These are phyloP conservation scores for Anarrhichthys ocellatus DNA, from an alignment of 2,113 vertebrate species.

Conservation along the genomic window DNA sequence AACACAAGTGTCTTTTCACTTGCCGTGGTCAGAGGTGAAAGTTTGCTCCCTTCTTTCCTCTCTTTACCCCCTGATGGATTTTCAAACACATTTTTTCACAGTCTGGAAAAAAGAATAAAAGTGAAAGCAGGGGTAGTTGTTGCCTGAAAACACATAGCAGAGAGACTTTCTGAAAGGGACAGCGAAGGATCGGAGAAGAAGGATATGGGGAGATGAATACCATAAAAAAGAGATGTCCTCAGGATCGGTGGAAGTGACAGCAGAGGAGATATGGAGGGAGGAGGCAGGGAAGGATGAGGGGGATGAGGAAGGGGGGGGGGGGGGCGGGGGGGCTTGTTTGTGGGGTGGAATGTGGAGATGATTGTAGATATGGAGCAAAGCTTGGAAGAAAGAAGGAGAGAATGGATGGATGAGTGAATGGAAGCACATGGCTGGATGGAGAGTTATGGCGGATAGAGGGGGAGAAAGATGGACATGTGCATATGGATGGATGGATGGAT, in stretches of 20 bases:
- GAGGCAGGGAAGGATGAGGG: conserved; percentile 1
- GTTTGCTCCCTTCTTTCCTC: neutral
- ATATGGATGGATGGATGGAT: conserved; percentile 9
- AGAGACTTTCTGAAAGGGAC: conserved; percentile 1
- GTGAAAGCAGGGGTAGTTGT: conserved; percentile 4
- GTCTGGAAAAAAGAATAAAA: conserved; percentile 12
- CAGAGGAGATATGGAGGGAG: conserved; percentile 51
- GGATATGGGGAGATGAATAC: conserved; percentile 31
- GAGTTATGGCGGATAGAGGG: neutral
- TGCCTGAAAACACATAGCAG: conserved; percentile 33
- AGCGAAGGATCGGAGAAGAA: conserved; percentile 15
- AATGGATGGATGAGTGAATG: conserved; percentile 7
- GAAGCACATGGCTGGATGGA: conserved; percentile 22
- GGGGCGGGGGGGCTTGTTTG: conserved; percentile 34
- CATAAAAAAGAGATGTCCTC: conserved; percentile 47
- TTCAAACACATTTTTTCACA: conserved; percentile 11
- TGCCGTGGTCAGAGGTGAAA: conserved; percentile 18
- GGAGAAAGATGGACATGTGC: conserved; percentile 3
- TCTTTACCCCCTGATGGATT: conserved; percentile 16
- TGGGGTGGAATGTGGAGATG: conserved; percentile 66
- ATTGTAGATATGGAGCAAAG: conserved; percentile 59
- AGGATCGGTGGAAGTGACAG: conserved; percentile 69
- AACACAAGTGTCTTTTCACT: neutral
- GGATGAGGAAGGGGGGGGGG: conserved; percentile 2
- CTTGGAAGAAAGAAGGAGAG: neutral